phyloP scores from a whole-genome alignment of 92 coral and sea anemone species.

The Umimayanthus kanabou region DNA sequence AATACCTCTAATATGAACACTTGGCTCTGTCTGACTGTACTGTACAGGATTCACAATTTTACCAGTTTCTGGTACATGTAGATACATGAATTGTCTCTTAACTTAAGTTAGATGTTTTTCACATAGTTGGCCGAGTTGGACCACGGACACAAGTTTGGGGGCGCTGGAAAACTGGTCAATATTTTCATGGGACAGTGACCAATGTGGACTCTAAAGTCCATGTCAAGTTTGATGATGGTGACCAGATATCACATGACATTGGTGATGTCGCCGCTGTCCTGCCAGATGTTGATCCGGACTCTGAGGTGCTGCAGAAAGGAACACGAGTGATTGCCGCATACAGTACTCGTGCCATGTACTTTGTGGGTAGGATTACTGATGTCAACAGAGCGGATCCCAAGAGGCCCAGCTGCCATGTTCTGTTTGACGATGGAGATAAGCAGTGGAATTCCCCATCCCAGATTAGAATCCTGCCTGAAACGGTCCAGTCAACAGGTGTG shows the following conservation, averaged over 20 bases:
- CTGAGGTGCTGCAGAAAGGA: slow-evolving; percentile 53
- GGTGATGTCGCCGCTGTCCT: slow-evolving; percentile 52
- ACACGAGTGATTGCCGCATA: slow-evolving; percentile 62
- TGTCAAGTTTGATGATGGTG: slow-evolving; percentile 66
- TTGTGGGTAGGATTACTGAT: slow-evolving; percentile 48
- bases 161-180: slow-evolving; percentile 56
- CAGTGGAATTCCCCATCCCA: slow-evolving; percentile 43
- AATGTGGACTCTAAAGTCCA: slow-evolving; percentile 57
- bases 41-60: no score
- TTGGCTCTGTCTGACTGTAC: no score
- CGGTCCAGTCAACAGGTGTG: slow-evolving; percentile 26
- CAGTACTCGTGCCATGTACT: slow-evolving; percentile 46
- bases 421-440: slow-evolving; percentile 70
- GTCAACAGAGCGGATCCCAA: slow-evolving; percentile 39
- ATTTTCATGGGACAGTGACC: slow-evolving; percentile 55
- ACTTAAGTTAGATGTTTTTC: neutral
- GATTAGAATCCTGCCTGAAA: slow-evolving; percentile 52
- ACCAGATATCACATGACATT: slow-evolving; percentile 51
- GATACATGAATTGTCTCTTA: no score
- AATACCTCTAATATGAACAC: no score
- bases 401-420: slow-evolving; percentile 49
- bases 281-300: slow-evolving; percentile 62
- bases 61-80: no score
- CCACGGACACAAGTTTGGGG: slow-evolving; percentile 64
- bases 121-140: slow-evolving; percentile 58